Conservation (phyloP, 2,797 vertebrate species). For the Myiothlypis coronata region DNA sequence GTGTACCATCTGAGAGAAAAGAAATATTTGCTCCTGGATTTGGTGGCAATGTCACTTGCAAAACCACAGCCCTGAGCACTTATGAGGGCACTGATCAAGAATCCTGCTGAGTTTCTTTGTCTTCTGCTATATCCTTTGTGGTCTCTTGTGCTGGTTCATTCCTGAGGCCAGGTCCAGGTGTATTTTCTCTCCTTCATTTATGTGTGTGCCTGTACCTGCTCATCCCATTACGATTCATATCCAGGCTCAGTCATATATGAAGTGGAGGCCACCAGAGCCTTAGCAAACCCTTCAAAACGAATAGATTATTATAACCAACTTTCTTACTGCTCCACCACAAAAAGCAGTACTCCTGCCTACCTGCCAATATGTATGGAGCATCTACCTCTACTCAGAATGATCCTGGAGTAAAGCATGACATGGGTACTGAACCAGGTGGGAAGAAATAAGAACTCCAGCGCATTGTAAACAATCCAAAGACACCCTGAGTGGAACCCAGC, state of each 20-base stretch:
- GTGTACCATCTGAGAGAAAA: not conserved
- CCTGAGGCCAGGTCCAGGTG: not conserved
- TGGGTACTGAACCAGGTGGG: not conserved
- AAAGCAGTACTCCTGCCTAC: not conserved
- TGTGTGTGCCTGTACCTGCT: not conserved
- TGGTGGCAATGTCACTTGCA: not conserved
- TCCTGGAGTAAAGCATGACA: not conserved
- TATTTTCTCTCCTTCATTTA: not conserved
- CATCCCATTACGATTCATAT: fast-evolving
- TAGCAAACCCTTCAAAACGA: not conserved
- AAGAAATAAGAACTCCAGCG: not conserved
- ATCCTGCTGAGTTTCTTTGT: not conserved
- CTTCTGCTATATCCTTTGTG: not conserved
- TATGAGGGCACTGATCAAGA: not conserved
- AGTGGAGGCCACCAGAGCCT: not conserved
- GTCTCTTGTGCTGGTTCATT: not conserved
- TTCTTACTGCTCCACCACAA: not conserved
- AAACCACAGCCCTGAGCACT: not conserved
- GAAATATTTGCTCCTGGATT: not conserved
- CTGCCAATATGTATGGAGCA: not conserved
- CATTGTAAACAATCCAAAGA: not conserved
- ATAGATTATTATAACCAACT: not conserved
- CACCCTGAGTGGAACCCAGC: not conserved
- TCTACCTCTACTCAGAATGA: not conserved
- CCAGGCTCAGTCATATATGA: not conserved